Base-by-base conservation (phyloP, 1,140 invertebrate genomes). In the Aphelinus atriplicis region DNA sequence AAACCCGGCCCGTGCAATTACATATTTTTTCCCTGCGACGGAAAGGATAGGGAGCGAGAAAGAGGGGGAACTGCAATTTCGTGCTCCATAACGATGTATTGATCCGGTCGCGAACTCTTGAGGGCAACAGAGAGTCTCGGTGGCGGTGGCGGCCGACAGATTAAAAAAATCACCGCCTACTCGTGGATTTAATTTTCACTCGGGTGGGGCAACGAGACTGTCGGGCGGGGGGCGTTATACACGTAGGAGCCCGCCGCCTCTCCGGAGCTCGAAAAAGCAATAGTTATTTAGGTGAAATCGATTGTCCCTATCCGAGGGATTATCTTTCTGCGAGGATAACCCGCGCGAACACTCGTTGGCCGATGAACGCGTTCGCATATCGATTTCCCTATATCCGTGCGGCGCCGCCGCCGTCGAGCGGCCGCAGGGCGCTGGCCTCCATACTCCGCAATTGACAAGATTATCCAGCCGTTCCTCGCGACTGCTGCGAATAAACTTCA, bases 261-360 rank as follows among this genome's bases (percentile, higher is more conserved):
- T 7, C 42, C 45, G 2, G 46, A 45, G 6, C 7, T 43, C 43
- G 43, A 46, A 7, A 26, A 66, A 66, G 64, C 55, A 66, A 66
- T 55, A 43, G 9, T 56, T 56, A 67, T 67, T 67, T 45, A 56
- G 51, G 43, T 10, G 43, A 46, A 67, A 67, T 67, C 65, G 51
- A 67, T 66, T 47, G 42, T 56, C n/a, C 43, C 51, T 46, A 26
- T 26, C 43, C 42, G 51, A 26, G 1, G 7, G 7, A 56, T 67
- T 45, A 56, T 67, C 51, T 26, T 9, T 56, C 51, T 43, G 26
- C 26, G 7, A 26, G 26, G 48, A n/a, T 63, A 48, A 63, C 47
- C 10, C 9, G 9, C 48, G 48, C 48, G 48, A 50, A 9, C 62
- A 50, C 10, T 46, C 61, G 47, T 62, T 2, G 42, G 3, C 3